phyloP scores from a whole-genome alignment of 2,888 invertebrate genomes.

The Nycteola revayana region DNA sequence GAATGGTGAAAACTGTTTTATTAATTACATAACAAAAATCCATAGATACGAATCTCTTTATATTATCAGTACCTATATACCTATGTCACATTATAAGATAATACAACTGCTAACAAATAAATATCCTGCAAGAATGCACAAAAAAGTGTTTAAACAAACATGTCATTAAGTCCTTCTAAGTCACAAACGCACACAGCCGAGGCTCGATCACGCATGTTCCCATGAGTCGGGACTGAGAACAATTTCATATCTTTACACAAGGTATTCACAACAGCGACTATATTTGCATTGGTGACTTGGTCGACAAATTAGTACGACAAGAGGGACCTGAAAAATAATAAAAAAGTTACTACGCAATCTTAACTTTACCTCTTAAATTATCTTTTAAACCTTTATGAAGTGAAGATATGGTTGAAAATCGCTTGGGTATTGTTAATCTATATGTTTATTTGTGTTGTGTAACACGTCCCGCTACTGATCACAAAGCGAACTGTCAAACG shows the following conservation, averaged over 20 bases:
- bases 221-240: conserved; percentile 67
- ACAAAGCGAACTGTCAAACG: conserved; percentile 57
- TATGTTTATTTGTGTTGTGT: conserved; percentile 30
- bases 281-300: conserved; percentile 78
- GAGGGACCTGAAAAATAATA: conserved; percentile 55
- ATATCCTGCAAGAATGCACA: conserved; percentile 3
- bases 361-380: conserved; percentile 13
- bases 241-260: conserved; percentile 78
- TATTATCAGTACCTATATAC: no score
- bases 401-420: conserved; percentile 22
- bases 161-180: conserved; percentile 29
- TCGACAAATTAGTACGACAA: conserved; percentile 70
- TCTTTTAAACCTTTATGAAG: conserved; percentile 11
- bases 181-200: conserved; percentile 9
- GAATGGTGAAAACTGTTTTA: no score
- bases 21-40: no score
- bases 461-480: conserved; percentile 54
- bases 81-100: no score
- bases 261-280: conserved; percentile 66
- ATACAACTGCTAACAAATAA: no score
- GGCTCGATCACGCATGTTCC: conserved; percentile 46
- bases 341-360: conserved; percentile 38
- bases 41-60: no score
- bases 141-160: conserved; percentile 24
- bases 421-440: background rate